A percentile compares a stretch with the other conserved stretches of the same genome.
Conservation (phyloP, 30 jellyfish, hydroid and myxozoan species). For the Aurelia coerulea region DNA sequence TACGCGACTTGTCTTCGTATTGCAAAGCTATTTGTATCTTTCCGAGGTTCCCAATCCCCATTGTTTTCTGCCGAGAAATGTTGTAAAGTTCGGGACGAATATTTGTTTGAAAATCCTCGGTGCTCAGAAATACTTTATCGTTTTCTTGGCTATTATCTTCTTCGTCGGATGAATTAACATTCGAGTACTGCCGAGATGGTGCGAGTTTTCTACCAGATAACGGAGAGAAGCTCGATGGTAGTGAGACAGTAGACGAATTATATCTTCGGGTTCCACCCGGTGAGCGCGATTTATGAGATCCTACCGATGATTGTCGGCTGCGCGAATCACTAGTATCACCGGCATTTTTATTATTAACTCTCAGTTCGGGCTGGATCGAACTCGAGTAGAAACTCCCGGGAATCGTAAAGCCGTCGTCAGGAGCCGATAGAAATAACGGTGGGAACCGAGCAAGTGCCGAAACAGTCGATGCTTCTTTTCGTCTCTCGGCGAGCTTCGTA, state of each 20-base stretch:
- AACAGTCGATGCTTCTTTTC: constrained; percentile 11
- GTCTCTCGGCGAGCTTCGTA: constrained; percentile 30
- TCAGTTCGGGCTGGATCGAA: constrained; percentile 60
- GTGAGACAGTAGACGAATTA: constrained; percentile 10
- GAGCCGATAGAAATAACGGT: constrained; percentile 32
- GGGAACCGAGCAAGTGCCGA: neutral
- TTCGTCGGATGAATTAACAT: constrained; percentile 13
- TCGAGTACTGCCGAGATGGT: neutral
- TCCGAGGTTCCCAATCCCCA: constrained; percentile 87
- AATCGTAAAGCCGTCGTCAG: constrained; percentile 44
- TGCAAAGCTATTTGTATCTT: constrained; percentile 78
- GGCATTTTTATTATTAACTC: neutral
- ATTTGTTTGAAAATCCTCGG: constrained; percentile 11
- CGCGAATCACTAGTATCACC: neutral
- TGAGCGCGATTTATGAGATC: constrained; percentile 13
- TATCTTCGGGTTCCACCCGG: constrained; percentile 3
- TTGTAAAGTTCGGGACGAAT: constrained; percentile 78
- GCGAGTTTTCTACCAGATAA: neutral
- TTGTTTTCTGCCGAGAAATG: constrained; percentile 64
- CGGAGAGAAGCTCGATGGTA: constrained; percentile 64
- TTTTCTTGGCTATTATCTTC: constrained; percentile 1
- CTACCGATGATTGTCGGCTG: constrained; percentile 21
- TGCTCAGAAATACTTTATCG: neutral
- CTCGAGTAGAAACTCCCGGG: constrained; percentile 53
- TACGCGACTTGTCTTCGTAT: constrained; percentile 80